These are phyloP conservation scores for Cydia strobilella DNA, from an alignment of 1,140 invertebrate species.

Conservation along the genomic window DNA sequence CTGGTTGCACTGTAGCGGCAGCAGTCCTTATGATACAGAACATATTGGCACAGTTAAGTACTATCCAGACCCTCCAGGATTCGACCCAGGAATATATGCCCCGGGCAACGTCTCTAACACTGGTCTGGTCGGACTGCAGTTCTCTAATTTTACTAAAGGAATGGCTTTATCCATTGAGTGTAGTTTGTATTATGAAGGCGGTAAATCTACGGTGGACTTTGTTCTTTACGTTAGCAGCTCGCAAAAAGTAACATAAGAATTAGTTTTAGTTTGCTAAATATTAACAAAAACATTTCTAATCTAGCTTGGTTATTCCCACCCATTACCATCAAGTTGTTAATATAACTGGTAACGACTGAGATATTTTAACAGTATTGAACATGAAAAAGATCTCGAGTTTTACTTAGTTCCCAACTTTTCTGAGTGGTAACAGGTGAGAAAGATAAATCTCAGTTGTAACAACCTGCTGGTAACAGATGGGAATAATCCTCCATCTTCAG, in stretches of 20 bases:
- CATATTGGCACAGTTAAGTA: constrained; percentile 64
- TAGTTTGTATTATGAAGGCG: constrained; percentile 61
- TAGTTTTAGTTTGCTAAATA: background rate
- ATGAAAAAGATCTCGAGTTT: too few relatives aligned
- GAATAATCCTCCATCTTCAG: too few relatives aligned
- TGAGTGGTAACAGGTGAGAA: too few relatives aligned
- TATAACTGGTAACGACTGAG: too few relatives aligned
- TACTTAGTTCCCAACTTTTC: too few relatives aligned
- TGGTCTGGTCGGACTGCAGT: constrained; percentile 61
- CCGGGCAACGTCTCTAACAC: constrained; percentile 44
- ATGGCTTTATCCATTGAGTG: constrained; percentile 63
- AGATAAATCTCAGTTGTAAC: too few relatives aligned
- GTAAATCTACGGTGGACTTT: constrained; percentile 55
- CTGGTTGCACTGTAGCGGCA: constrained; percentile 62
- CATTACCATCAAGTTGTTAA: too few relatives aligned
- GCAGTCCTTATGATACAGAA: constrained; percentile 62
- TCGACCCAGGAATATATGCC: constrained; percentile 57
- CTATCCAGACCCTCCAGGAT: constrained; percentile 66
- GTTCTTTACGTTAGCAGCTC: constrained; percentile 57
- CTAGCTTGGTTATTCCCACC: too few relatives aligned
- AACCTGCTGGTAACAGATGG: too few relatives aligned
- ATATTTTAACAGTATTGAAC: too few relatives aligned
- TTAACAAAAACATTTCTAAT: background rate
- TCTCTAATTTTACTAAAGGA: constrained; percentile 62
- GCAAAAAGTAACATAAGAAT: background rate